Percentiles rank a stretch among this genome's conserved stretches.
These are phyloP conservation scores for Diploptera punctata DNA, from an alignment of 2,888 invertebrate genomes.

Conservation along the genomic window DNA sequence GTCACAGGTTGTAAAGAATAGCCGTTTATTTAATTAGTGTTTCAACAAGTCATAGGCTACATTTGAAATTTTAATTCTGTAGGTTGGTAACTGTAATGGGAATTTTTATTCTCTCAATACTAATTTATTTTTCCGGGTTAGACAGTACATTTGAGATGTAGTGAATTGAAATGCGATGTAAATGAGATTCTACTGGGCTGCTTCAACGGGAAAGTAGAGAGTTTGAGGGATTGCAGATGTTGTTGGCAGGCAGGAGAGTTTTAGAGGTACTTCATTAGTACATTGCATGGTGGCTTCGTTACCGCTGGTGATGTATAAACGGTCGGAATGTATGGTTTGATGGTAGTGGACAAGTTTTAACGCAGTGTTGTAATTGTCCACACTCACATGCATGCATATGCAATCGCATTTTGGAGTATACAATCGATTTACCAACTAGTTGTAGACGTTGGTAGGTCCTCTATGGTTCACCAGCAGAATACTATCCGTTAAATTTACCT, in stretches of 20 bases:
- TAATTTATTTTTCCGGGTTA: too few species aligned
- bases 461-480: too few species aligned
- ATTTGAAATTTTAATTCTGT: too few species aligned
- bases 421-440: neutral
- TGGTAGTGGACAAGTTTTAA: neutral
- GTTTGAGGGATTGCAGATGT: too few species aligned
- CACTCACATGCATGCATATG: conserved; percentile 5
- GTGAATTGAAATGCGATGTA: neutral
- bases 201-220: neutral
- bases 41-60: too few species aligned
- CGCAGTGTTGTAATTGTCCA: neutral
- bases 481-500: too few species aligned
- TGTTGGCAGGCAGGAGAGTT: neutral
- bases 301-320: neutral
- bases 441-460: neutral
- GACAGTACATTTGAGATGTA: neutral
- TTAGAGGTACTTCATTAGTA: neutral
- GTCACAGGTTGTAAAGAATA: too few species aligned
- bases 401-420: neutral
- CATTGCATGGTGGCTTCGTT: neutral
- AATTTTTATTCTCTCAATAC: too few species aligned
- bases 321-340: neutral
- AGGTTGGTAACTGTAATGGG: too few species aligned
- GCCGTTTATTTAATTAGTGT: too few species aligned
- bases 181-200: neutral